Conservation (phyloP, 2,113 vertebrate genomes). For the Passerina amoena region DNA sequence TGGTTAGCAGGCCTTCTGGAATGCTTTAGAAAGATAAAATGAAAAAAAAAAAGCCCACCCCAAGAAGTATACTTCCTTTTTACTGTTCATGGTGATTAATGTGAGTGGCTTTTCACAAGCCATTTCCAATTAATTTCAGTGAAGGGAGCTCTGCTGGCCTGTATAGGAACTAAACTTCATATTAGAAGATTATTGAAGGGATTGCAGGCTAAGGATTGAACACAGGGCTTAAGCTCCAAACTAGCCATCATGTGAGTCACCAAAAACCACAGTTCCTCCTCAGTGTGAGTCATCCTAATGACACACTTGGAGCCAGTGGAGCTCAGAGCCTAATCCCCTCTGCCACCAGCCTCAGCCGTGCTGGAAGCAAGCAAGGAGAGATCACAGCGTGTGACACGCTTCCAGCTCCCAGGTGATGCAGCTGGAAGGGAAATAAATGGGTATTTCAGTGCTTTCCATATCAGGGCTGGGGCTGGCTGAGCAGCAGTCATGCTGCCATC, state of each 20-base stretch:
- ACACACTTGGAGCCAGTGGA: background rate
- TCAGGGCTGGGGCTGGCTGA: background rate
- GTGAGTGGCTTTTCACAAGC: slow-evolving; percentile 21
- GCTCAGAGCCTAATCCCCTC: background rate
- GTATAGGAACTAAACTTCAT: slow-evolving; percentile 33
- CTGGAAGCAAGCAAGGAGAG: background rate
- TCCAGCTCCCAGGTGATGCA: background rate
- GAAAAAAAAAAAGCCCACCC: background rate
- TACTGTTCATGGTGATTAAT: slow-evolving; percentile 2
- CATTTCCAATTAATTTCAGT: slow-evolving; percentile 45
- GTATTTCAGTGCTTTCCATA: background rate
- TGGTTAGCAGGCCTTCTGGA: background rate
- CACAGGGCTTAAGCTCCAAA: background rate
- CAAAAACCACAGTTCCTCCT: background rate
- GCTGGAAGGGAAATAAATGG: background rate
- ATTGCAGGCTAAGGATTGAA: slow-evolving; percentile 30
- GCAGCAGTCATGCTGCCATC: background rate
- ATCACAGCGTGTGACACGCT: rapidly evolving
- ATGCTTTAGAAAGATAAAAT: slow-evolving; percentile 17
- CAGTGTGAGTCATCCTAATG: slow-evolving; percentile 18
- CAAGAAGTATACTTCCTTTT: background rate
- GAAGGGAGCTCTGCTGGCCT: background rate
- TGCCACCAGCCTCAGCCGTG: background rate
- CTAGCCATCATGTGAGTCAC: slow-evolving; percentile 52
- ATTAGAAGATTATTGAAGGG: slow-evolving; percentile 50